Base-by-base conservation (phyloP, 2,888 invertebrate genomes). In the Seira sanloemensis region DNA sequence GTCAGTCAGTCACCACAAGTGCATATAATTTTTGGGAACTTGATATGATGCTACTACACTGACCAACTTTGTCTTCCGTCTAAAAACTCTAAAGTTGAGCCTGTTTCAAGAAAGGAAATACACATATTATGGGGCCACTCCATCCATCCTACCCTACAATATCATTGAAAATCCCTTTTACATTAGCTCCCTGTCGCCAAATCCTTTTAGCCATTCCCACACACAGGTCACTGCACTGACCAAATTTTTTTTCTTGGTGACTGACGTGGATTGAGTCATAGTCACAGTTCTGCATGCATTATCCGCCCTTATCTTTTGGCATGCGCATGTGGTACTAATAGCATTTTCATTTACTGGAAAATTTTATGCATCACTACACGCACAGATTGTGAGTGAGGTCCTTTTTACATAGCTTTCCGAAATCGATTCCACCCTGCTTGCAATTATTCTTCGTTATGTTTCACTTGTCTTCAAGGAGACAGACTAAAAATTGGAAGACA, bases 161-260 rank as follows among this genome's bases (percentile, higher is more conserved):
- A n/a, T n/a, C n/a, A n/a, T n/a, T n/a, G n/a, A n/a, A n/a, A n/a
- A n/a, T n/a, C n/a, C n/a, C n/a, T n/a, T n/a, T n/a, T n/a, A n/a
- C n/a, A n/a, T n/a, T n/a, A n/a, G n/a, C n/a, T n/a, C 26, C 66
- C 24, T 37, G 76, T 66, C 76, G 76, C 76, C 76, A 76, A 66
- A 76, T 62, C 65, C 65, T 65, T 76, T 66, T 76, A 50, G 72
- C 37, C 12, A 37, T 37, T 37, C 37, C 37, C 37, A 37, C 37
- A 37, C 37, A 37, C 37, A 37, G 37, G 37, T 37, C 37, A 37
- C 37, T n/a, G n/a, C n/a, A n/a, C n/a, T 37, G 37, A 37, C 37
- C 37, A 37, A 37, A 9, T 37, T 37, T 12, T 37, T 37, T n/a
- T n/a, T 37, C 5, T 5, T 37, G 37, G 37, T 37, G 37, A 37